Percentiles rank a stretch among this genome's conserved stretches.
These are phyloP conservation scores for Bujurquina vittata DNA, from an alignment of 2,113 vertebrate genomes.

Conservation along the genomic window DNA sequence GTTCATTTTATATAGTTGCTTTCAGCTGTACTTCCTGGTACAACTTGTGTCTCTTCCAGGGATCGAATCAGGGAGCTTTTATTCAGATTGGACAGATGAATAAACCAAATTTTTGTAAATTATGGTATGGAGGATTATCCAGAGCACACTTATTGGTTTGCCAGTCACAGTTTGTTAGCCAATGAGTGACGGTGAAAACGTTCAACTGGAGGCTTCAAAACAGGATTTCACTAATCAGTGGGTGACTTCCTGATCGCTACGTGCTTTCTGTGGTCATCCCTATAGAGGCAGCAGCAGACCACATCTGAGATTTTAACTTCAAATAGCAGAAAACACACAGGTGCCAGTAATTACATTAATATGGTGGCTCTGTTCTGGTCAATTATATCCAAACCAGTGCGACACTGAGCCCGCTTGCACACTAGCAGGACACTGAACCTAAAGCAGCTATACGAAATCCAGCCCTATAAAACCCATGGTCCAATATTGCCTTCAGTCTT, in stretches of 20 bases:
- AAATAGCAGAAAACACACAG: background rate
- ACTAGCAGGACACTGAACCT: background rate
- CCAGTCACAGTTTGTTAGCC: background rate
- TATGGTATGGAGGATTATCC: background rate
- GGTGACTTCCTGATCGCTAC: too few relatives aligned
- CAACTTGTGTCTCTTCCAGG: background rate
- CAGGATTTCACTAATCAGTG: background rate
- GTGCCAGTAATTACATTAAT: background rate
- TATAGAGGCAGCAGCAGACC: too few relatives aligned
- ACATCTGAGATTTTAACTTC: background rate
- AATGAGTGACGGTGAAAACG: background rate
- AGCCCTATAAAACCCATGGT: background rate
- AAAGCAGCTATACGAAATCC: background rate
- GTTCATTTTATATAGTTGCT: background rate
- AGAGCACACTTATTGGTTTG: background rate
- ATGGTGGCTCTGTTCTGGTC: background rate
- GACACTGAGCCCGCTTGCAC: background rate
- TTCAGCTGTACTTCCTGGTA: background rate
- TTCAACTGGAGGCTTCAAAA: background rate
- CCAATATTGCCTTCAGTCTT: background rate
- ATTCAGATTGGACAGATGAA: accelerated
- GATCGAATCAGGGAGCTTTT: accelerated
- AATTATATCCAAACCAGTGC: background rate
- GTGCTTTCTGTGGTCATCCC: background rate
- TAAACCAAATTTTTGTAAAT: background rate